phyloP scores from a whole-genome alignment of 2,113 vertebrate genomes.

The Jacana jacana region DNA sequence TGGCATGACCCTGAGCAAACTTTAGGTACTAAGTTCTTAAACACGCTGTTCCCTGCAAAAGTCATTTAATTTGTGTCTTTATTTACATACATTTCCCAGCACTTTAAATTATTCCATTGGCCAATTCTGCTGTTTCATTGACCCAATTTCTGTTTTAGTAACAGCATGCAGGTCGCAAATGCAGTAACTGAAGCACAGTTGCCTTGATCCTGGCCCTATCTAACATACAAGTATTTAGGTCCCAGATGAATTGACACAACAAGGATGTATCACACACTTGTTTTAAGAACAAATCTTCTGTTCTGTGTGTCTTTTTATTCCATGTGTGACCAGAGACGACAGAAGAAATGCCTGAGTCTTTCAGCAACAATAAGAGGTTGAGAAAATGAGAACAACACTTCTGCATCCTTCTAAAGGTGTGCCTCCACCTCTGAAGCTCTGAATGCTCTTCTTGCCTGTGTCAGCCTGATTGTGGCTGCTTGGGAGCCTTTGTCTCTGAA shows the following conservation, averaged over 20 bases:
- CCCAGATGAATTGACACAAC: not conserved
- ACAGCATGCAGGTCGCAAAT: not conserved
- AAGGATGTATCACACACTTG: not conserved
- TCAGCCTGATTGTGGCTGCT: rapidly evolving
- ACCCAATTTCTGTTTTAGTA: not conserved
- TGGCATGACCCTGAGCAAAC: not conserved
- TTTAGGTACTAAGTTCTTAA: not conserved
- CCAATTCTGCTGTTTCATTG: not conserved
- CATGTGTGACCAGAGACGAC: not conserved
- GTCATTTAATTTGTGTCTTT: not conserved
- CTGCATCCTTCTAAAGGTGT: not conserved
- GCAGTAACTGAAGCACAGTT: not conserved
- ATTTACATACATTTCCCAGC: not conserved
- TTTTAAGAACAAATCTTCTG: not conserved
- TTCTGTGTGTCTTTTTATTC: not conserved
- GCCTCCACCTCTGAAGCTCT: not conserved
- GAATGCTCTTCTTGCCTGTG: not conserved
- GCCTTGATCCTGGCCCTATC: not conserved
- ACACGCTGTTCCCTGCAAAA: not conserved
- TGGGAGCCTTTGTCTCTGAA: not conserved
- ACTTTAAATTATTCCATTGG: not conserved
- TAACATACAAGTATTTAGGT: not conserved
- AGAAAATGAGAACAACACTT: not conserved
- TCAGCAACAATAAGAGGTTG: not conserved
- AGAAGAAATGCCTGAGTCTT: not conserved